Evolutionary conservation across 2,113 vertebrate genomes (phyloP), one percentile per base, ranked within the genome.

Genomic region (Astur gentilis): DNA sequence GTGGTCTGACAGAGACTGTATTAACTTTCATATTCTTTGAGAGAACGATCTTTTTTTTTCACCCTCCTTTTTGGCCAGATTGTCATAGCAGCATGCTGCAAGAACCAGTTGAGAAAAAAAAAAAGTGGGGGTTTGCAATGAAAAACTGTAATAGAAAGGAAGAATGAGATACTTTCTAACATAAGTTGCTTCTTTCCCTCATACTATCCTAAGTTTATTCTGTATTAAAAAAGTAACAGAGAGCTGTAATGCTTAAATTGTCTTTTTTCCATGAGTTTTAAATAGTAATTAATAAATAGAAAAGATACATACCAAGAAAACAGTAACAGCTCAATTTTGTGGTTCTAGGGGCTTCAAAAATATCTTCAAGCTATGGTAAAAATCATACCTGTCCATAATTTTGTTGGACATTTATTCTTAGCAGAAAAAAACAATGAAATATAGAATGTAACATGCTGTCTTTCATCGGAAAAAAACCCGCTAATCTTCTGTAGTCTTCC

Each of bases 291-390:
- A 95, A 61, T 72, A 96, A 93, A 89, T 16, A 69, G 44, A 71
- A 89, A 96, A 97, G 79, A 83, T 89, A 94, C 42, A 89, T 84
- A 94, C 58, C 87, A 96, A 89, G 65, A 94, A 75, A 96, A 95
- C 60, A 96, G 90, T 85, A 97, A 95, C 81, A 94, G 55, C 70
- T 97, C 69, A 80, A 79, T 91, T 89, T 91, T 95, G 75, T 61
- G 71, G 65, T 93, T 96, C 83, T 85, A 94, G 38, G 83, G 83
- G 40, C 76, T 93, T 93, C 71, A 95, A 95, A 97, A 84, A 94
- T 91, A 94, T 75, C 90, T 95, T 93, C 82, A 95, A 97, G 91
- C 60, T 95, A 65, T 89, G 83, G 92, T 89, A 97, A 93, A 96
- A 96, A 92, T 65, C 32, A 45, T 26, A 92, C 66, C 58, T 87